Conservation (phyloP, 2,888 invertebrate genomes). For the Cistogaster globosa region DNA sequence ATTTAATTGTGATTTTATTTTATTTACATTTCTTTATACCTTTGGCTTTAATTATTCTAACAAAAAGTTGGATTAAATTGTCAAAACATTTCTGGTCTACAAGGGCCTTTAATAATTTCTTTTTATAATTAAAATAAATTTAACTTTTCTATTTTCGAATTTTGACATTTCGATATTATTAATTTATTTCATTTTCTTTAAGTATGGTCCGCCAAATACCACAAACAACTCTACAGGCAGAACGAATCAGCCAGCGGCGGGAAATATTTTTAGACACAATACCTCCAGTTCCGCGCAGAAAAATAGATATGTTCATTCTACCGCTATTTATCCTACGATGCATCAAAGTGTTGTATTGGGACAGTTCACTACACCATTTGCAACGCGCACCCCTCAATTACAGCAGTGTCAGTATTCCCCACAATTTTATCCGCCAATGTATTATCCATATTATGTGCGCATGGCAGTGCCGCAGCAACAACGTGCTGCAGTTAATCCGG, state of each 20-base stretch:
- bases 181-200: neutral
- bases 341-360: slow-evolving; percentile 14
- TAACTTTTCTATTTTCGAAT: no score
- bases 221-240: neutral
- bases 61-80: no score
- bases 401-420: slow-evolving; percentile 15
- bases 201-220: neutral
- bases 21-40: no score
- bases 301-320: neutral
- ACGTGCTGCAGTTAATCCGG: neutral
- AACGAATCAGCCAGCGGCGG: neutral
- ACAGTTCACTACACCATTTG: neutral
- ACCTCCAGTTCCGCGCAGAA: neutral
- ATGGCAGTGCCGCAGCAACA: slow-evolving; percentile 1
- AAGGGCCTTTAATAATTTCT: no score
- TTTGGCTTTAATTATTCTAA: no score
- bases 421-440: neutral
- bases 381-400: neutral
- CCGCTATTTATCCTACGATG: slow-evolving; percentile 6
- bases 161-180: no score
- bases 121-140: no score
- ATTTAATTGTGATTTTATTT: no score
- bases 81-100: no score
- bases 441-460: slow-evolving; percentile 20
- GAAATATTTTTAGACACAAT: slow-evolving; percentile 2